Evolutionary conservation across 2,888 invertebrate species (phyloP), one percentile per base, ranked within the genome.

Genomic region (Oligia fasciuncula): DNA sequence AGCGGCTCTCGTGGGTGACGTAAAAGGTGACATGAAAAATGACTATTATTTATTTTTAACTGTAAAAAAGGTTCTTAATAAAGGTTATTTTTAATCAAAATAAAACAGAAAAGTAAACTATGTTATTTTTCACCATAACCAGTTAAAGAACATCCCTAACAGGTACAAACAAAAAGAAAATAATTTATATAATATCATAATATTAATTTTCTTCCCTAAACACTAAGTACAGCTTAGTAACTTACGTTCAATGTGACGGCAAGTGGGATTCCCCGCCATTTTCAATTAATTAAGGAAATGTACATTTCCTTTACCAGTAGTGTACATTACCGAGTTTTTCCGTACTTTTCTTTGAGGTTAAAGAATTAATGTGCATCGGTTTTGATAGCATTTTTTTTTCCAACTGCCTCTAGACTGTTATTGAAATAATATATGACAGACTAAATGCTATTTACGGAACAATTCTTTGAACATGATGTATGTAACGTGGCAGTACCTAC

Each of bases 341-440:
- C 79, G 68, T 77, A 83, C 76, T 87, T 88, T 85, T 87, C 85
- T 84, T 80, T 87, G 88, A 87, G 87, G 89, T 88, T 79, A 68
- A 75, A 67, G 83, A 90, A 90, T 91, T 87, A 90, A 91, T 90
- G 86, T 86, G 79, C 80, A 51, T 78, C 80, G 73, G 82, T 87
- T 85, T 88, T 88, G 88, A 89, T 90, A 90, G 89, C 4, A 35
- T 35, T 87, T 80, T 81, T 87, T 87, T 84, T 77, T 60, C 40
- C 66, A 51, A 54, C 35, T 35, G 60, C 49, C 14, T 67, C 46
- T 49, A 76, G 78, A 78, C 66, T 70, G 79, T 84, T 67, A 68
- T 43, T 84, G 79, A 79, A 80, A 29, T 29, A 29, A 29, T 29
- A 29, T 29, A 29, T 29, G 29, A 29, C n/a, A n/a, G 57, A 11